These are phyloP conservation scores for Ephestia elutella DNA, from an alignment of 1,140 invertebrate species.

Conservation along the genomic window DNA sequence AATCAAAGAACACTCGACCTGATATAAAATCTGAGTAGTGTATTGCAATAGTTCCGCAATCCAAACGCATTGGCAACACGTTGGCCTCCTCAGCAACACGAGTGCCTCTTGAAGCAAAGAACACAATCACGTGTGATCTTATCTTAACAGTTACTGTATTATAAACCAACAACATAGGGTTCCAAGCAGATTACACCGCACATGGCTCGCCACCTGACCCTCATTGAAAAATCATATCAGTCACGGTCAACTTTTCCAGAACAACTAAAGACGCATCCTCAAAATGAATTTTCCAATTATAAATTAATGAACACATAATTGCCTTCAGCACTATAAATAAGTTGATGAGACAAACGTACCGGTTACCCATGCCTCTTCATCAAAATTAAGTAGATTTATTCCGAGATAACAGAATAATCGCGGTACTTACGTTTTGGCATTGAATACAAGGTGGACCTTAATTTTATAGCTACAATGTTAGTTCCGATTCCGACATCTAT, in stretches of 20 bases:
- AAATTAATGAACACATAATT: neutral
- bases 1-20: too few species aligned
- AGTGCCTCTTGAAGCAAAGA: neutral
- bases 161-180: too few species aligned
- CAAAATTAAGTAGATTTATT: neutral
- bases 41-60: too few species aligned
- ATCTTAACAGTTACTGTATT: neutral
- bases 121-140: neutral
- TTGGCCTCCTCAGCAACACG: neutral
- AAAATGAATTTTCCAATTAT: too few species aligned
- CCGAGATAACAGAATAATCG: neutral
- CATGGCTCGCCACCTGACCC: too few species aligned
- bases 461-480: constrained; percentile 1
- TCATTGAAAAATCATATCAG: neutral
- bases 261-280: too few species aligned
- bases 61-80: too few species aligned
- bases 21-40: too few species aligned
- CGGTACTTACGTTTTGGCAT: neutral
- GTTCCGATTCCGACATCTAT: constrained; percentile 1
- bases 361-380: neutral
- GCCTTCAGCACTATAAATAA: neutral
- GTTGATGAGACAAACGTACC: neutral
- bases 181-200: neutral
- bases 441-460: constrained; percentile 2
- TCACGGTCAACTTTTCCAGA: too few species aligned